Percentiles rank a stretch among this genome's conserved stretches.
These are phyloP conservation scores for Drosophila anceps DNA, from an alignment of 2,888 invertebrate genomes.

Conservation along the genomic window DNA sequence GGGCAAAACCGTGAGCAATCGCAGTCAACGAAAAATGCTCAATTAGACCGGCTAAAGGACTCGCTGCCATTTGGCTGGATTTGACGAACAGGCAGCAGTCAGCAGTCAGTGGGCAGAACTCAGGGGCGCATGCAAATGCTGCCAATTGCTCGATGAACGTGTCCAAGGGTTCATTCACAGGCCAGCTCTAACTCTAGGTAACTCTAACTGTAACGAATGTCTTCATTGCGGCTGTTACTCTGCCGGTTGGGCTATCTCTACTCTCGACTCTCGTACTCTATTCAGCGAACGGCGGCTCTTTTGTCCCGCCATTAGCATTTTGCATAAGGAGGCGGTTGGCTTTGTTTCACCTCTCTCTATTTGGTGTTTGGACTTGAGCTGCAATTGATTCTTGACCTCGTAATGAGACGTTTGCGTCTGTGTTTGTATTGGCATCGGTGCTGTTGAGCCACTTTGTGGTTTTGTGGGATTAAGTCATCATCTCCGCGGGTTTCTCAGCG, in stretches of 20 bases:
- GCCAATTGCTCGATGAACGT: constrained; percentile 80
- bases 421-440: constrained; percentile 22
- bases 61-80: constrained; percentile 46
- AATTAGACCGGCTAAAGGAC: constrained; percentile 67
- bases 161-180: constrained; percentile 75
- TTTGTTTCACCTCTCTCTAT: constrained; percentile 27
- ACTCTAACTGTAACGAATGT: constrained; percentile 62
- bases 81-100: constrained; percentile 36
- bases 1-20: constrained; percentile 65
- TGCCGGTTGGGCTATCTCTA: not conserved
- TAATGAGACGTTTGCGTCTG: constrained; percentile 64
- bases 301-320: constrained; percentile 49
- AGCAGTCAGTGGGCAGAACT: constrained; percentile 12
- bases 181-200: constrained; percentile 64
- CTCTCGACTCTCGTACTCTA: constrained; percentile 1
- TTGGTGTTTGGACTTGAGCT: constrained; percentile 39
- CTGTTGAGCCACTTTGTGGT: constrained; percentile 59
- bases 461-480: constrained; percentile 69
- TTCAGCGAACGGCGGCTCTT: constrained; percentile 32
- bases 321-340: constrained; percentile 64
- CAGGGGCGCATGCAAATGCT: constrained; percentile 64
- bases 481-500: constrained; percentile 24
- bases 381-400: constrained; percentile 76
- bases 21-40: constrained; percentile 76
- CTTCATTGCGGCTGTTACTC: constrained; percentile 57